Conservation (phyloP, 1,140 invertebrate species). For the Drosophila arawakana region DNA sequence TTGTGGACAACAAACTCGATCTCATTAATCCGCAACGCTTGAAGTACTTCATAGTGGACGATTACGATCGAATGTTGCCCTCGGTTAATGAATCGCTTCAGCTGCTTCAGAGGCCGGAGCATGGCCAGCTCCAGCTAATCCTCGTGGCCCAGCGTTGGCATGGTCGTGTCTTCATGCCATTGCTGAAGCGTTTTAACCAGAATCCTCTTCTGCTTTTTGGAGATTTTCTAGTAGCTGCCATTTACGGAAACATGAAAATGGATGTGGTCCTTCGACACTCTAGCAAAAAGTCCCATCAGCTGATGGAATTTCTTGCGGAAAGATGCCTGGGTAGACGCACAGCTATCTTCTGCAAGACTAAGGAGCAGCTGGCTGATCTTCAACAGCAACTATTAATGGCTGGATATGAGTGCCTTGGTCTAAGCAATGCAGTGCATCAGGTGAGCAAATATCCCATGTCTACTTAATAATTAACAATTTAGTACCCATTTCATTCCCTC, state of each 20-base stretch:
- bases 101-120: neutral
- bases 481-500: too few species aligned
- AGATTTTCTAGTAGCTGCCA: conserved; percentile 56
- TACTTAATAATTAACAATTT: too few species aligned
- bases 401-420: conserved; percentile 35
- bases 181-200: conserved; percentile 1
- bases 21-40: conserved; percentile 34
- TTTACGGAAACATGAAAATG: conserved; percentile 52
- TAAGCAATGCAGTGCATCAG: conserved; percentile 1
- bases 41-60: conserved; percentile 49
- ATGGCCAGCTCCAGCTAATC: conserved; percentile 23
- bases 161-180: conserved; percentile 8
- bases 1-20: conserved; percentile 7
- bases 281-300: conserved; percentile 9
- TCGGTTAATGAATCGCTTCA: conserved; percentile 26
- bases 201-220: conserved; percentile 52
- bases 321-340: conserved; percentile 11
- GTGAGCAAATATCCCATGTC: conserved; percentile 10
- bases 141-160: conserved; percentile 61
- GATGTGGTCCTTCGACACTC: conserved; percentile 4
- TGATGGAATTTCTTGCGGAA: conserved; percentile 19
- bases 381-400: neutral
- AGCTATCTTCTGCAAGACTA: conserved; percentile 46
- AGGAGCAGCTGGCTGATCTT: conserved; percentile 10
- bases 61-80: conserved; percentile 46